Conservation (phyloP, 2,113 vertebrate genomes). For the Pimephales promelas region DNA sequence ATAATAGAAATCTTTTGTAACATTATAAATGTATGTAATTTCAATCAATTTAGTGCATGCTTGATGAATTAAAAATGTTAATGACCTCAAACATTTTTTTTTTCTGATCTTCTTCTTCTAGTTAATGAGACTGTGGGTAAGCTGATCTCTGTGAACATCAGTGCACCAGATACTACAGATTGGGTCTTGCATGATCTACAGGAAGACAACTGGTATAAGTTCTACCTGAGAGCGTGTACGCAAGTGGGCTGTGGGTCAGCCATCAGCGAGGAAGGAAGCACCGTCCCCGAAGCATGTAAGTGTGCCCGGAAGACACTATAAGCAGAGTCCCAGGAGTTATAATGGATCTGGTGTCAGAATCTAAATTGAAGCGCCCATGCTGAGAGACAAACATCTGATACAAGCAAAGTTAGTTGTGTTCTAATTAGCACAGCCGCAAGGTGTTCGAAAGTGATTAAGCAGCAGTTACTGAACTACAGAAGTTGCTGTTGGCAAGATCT, state of each 20-base stretch:
- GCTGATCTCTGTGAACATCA: constrained; percentile 78
- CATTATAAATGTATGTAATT: neutral
- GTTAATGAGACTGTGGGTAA: constrained; percentile 85
- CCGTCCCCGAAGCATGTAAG: constrained; percentile 82
- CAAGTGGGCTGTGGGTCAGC: constrained; percentile 85
- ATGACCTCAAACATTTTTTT: neutral
- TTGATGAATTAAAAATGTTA: neutral
- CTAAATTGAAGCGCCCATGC: constrained; percentile 17
- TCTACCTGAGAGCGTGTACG: constrained; percentile 89
- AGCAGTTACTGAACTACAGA: neutral
- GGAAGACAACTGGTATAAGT: constrained; percentile 83
- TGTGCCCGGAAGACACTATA: constrained; percentile 10
- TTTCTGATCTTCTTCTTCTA: constrained; percentile 62
- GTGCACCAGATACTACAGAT: constrained; percentile 75
- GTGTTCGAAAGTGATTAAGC: constrained; percentile 34
- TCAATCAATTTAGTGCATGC: neutral
- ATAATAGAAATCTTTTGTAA: neutral
- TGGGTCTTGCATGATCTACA: constrained; percentile 79
- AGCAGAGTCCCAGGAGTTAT: constrained; percentile 1
- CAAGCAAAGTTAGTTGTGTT: constrained; percentile 2
- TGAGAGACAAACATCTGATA: constrained; percentile 13
- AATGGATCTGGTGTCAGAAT: constrained; percentile 25
- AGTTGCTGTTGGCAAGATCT: constrained; percentile 8
- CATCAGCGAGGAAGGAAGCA: constrained; percentile 79
- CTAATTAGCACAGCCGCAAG: constrained; percentile 19